Percentiles rank a stretch among this genome's conserved stretches.
Evolutionary conservation across 2,797 vertebrate genomes (phyloP).

Genomic region (Phaenicophaeus curvirostris): DNA sequence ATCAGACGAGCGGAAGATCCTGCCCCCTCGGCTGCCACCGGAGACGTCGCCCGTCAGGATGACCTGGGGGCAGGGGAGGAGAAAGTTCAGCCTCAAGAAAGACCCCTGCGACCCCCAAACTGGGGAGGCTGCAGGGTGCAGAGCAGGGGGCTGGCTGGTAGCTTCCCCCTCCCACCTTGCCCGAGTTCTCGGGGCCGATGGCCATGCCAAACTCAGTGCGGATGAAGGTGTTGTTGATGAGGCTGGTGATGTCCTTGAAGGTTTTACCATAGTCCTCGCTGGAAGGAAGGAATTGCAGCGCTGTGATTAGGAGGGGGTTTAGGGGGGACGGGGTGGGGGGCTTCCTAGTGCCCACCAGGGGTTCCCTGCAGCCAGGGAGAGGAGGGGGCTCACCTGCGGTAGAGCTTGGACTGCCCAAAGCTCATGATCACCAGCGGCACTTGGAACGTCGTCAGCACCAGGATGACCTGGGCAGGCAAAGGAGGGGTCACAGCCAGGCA

Average conservation of each 20-base stretch:
- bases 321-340: no score
- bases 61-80: conserved; percentile 76
- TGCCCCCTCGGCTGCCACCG: conserved; percentile 74
- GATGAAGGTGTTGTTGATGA: conserved; percentile 95
- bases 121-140: background rate
- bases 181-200: conserved; percentile 90
- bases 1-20: conserved; percentile 88
- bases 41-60: conserved; percentile 91
- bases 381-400: conserved; percentile 84
- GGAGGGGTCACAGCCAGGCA: background rate
- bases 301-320: no score
- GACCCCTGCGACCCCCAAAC: rapidly evolving
- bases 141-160: no score
- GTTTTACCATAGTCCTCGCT: conserved; percentile 94
- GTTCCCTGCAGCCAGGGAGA: no score
- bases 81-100: background rate
- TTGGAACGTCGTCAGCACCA: conserved; percentile 92
- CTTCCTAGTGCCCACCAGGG: no score
- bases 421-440: conserved; percentile 88
- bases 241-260: conserved; percentile 87
- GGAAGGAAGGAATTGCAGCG: background rate
- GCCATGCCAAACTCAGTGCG: conserved; percentile 91
- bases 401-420: conserved; percentile 91
- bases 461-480: conserved; percentile 81
- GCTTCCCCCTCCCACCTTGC: conserved; percentile 80